Evolutionary conservation across 2,888 invertebrate species (phyloP).

Genomic region (Autographa pulchrina): DNA sequence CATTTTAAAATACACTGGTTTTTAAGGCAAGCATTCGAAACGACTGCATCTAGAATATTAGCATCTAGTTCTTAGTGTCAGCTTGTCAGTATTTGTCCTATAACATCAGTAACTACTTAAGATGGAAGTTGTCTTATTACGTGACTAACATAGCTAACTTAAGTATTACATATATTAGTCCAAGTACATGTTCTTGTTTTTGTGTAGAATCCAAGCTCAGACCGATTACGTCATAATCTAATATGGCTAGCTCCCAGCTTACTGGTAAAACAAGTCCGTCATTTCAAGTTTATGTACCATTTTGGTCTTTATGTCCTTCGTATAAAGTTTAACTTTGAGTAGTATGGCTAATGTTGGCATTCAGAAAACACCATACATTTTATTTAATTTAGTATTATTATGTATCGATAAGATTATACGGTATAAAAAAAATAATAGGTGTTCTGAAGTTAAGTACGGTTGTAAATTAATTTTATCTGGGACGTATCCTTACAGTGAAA

Average conservation of each 20-base stretch:
- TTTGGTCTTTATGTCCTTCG: background rate
- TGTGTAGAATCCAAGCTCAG: constrained; percentile 30
- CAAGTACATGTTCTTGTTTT: constrained; percentile 23
- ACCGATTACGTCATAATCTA: constrained; percentile 51
- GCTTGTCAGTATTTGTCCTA: background rate
- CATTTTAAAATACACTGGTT: too few relatives aligned
- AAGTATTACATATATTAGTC: constrained; percentile 1
- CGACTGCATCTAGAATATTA: background rate
- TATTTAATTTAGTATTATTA: constrained; percentile 30
- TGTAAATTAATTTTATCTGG: background rate
- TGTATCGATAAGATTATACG: background rate
- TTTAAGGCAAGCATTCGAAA: too few relatives aligned
- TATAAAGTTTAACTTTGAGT: constrained; percentile 27
- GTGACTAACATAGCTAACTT: background rate
- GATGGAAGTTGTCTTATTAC: background rate
- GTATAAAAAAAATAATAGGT: background rate
- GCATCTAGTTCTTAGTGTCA: background rate
- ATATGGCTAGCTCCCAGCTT: constrained; percentile 41
- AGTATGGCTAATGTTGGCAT: constrained; percentile 16
- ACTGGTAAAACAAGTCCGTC: constrained; percentile 38
- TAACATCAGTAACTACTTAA: background rate
- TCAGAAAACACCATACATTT: constrained; percentile 24
- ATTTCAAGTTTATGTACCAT: constrained; percentile 1
- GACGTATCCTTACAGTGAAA: too few relatives aligned
- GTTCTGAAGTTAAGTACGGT: background rate